These are phyloP conservation scores for Pygmarrhopalites habei DNA, from an alignment of 1,140 invertebrate genomes.

Conservation along the genomic window DNA sequence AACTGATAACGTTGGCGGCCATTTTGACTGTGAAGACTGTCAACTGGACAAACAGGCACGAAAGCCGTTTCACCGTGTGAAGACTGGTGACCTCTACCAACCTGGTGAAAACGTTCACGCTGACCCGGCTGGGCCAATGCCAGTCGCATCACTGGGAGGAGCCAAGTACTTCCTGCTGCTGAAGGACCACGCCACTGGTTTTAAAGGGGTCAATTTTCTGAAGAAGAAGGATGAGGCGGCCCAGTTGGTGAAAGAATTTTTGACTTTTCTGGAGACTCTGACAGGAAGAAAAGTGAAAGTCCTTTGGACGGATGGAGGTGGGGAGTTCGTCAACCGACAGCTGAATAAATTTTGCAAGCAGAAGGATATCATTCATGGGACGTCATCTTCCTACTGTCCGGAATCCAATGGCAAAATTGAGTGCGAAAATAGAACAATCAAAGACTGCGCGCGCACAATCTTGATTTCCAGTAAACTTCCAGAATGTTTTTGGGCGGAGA, in stretches of 20 bases:
- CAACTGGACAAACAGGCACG: conserved; percentile 1
- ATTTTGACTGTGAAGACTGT: not conserved
- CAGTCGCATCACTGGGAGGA: conserved; percentile 41
- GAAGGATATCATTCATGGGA: conserved; percentile 31
- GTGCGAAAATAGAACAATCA: conserved; percentile 2
- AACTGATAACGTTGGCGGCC: not conserved
- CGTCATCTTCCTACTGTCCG: conserved; percentile 43
- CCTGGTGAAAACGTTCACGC: conserved; percentile 18
- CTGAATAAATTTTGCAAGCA: not conserved
- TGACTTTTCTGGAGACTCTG: conserved; percentile 29
- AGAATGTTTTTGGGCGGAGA: conserved; percentile 3
- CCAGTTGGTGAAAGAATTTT: conserved; percentile 41
- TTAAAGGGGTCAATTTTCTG: conserved; percentile 43
- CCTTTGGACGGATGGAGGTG: conserved; percentile 23
- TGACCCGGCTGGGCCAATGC: conserved; percentile 47
- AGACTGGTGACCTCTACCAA: not conserved
- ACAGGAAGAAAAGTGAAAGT: conserved; percentile 20
- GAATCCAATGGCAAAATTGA: conserved; percentile 46
- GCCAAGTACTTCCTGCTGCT: conserved; percentile 43
- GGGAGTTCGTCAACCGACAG: not conserved
- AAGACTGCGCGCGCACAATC: not conserved
- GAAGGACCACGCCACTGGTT: conserved; percentile 45
- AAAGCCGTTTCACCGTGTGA: not conserved
- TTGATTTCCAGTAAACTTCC: not conserved
- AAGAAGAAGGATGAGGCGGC: conserved; percentile 44